Evolutionary conservation across 2,888 invertebrate species (phyloP), one percentile per base, ranked within the genome.

Genomic region (Thecophora atra): DNA sequence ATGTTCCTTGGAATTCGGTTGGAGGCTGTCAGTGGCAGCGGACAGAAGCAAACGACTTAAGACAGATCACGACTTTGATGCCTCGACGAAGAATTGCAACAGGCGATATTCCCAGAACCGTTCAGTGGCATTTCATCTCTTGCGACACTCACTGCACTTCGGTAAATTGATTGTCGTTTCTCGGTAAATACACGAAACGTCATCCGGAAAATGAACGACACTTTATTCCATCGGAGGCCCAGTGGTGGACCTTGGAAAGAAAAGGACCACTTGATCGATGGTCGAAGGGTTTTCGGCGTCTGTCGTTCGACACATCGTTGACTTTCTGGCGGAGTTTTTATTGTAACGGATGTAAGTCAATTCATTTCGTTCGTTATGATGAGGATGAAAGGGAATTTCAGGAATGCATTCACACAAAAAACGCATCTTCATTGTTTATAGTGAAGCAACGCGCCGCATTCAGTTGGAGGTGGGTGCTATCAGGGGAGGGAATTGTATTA

Each of bases 151-250:
- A n/a, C 11, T 44, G 44, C 8, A 13, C 7, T 44, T 30, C 13
- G 37, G 56, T 68, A 56, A 68, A 68, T 68, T 42, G 44, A 56
- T 21, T 68, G 56, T 44, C 26, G 58, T 56, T 68, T 68, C 68
- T 26, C 6, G 26, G 68, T 68, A 68, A 37, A 37, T 37, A 2
- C 8, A 56, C 19, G n/a, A n/a, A n/a, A n/a, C n/a, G n/a, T n/a
- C n/a, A n/a, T n/a, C n/a, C n/a, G 44, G 58, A 42, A 68, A 58
- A 44, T 58, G 47, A 44, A 42, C 58, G 28, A 21, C 30, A 21
- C 42, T 26, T 51, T 66, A 37, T 37, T 37, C 11, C 37, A 28
- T 52, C 52, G 52, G 26, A 28, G n/a, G n/a, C n/a, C n/a, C n/a
- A n/a, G n/a, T n/a, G n/a, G n/a, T n/a, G n/a, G n/a, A 30, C 66